Evolutionary conservation across 2,797 vertebrate species (phyloP).

Genomic region (Crocidura indochinensis): DNA sequence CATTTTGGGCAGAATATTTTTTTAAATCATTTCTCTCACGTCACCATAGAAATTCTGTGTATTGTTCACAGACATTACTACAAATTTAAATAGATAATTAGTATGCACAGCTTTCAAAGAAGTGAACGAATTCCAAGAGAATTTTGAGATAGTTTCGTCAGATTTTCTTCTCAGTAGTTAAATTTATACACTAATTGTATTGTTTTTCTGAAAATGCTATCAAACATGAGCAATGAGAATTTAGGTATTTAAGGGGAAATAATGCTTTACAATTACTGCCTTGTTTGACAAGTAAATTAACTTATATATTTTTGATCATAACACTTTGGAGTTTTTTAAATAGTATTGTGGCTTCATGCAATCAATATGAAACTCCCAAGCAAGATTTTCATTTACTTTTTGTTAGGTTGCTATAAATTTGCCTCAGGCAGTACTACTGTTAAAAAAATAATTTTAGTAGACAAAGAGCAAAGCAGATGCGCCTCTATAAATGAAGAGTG

Average conservation of each 20-base stretch:
- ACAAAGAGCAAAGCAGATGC: conserved; percentile 85
- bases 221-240: conserved; percentile 40
- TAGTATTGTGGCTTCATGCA: conserved; percentile 77
- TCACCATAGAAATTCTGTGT: conserved; percentile 75
- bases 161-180: conserved; percentile 75
- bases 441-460: conserved; percentile 84
- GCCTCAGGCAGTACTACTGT: conserved; percentile 87
- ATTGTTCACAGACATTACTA: conserved; percentile 71
- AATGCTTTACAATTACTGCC: conserved; percentile 55
- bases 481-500: conserved; percentile 76
- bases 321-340: conserved; percentile 78
- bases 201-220: conserved; percentile 71
- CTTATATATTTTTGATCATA: conserved; percentile 88
- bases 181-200: conserved; percentile 56
- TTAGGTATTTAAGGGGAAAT: conserved; percentile 57
- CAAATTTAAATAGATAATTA: conserved; percentile 49
- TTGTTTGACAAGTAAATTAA: conserved; percentile 77
- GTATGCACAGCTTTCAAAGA: background rate
- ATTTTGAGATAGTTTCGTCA: conserved; percentile 31
- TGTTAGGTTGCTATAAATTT: conserved; percentile 87
- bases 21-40: conserved; percentile 67
- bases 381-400: conserved; percentile 84
- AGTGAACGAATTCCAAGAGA: conserved; percentile 12
- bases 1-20: conserved; percentile 69
- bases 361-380: conserved; percentile 84